Base-by-base conservation (phyloP, 2,888 invertebrate species). In the Leptogaster cylindrica region DNA sequence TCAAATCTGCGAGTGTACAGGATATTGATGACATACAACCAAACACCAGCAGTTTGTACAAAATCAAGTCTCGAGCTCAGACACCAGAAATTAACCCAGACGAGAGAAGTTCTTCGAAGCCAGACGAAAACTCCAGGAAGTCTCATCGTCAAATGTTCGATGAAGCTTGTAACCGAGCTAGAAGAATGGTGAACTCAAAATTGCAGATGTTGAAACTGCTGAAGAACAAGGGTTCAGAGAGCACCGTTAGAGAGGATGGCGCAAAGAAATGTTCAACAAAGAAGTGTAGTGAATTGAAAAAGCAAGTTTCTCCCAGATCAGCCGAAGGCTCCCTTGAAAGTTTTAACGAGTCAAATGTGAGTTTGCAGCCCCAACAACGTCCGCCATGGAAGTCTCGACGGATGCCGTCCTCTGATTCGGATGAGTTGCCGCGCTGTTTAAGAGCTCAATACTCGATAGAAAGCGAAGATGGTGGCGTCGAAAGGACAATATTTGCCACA, bases 401-500 rank as follows among this genome's bases (percentile, higher is more conserved):
- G 18, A 44, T 61, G 8, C 28, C 44, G 20, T 61, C 61, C 25
- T 27, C 27, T 8, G 61, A 61, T 12, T 44, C 61, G 8, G 41
- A n/a, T 6, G 16, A 39, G 4, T 44, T 18, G 7, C 61, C 61
- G 10, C 68, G 51, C 2, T 58, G 36, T 7, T 10, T 66, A 14
- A 31, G 14, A 41, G 10, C 23, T n/a, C 27, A 67, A 23, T 25
- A 48, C n/a, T 66, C 65, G 12, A 1, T 31, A 1, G 65, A 66
- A 7, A 51, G 51, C 28, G 12, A 31, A 12, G 65, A 68, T 7
- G n/a, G n/a, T n/a, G n/a, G n/a, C n/a, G 39, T 25, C 3, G 48
- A 16, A 36, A 33, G 28, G 16, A 46, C 27, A 16, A 12, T 76
- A 78, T 8, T 36, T 36, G 39, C 36, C 12, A 75, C 77, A 3